A percentile compares a stretch with the other conserved stretches of the same genome.
These are phyloP conservation scores for Lytechinus pictus DNA, from an alignment of 35 echinoderm and acorn worm species.

Conservation along the genomic window DNA sequence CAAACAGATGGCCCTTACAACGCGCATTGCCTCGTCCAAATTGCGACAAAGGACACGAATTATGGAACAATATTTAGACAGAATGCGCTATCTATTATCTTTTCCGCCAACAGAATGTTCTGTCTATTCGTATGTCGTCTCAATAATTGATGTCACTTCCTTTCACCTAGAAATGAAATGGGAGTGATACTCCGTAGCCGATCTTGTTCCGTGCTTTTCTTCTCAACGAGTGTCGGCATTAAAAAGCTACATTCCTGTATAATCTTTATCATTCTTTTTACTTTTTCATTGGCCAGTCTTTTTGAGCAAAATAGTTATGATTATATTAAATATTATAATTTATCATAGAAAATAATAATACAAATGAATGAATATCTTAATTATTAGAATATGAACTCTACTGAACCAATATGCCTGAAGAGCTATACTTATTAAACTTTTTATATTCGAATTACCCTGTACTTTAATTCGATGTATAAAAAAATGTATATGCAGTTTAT, in stretches of 20 bases:
- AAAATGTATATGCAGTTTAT: too few species aligned
- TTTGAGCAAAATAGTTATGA: too few species aligned
- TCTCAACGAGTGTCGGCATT: not conserved
- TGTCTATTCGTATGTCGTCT: not conserved
- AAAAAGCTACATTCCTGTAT: not conserved
- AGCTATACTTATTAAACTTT: too few species aligned
- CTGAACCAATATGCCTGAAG: too few species aligned
- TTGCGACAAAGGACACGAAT: slow-evolving; percentile 16
- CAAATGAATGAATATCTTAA: too few species aligned
- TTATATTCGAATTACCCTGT: too few species aligned
- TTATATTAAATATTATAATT: too few species aligned
- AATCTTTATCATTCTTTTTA: too few species aligned
- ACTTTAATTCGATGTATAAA: too few species aligned
- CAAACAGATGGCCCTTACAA: not conserved
- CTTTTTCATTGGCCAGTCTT: too few species aligned
- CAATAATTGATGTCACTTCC: not conserved
- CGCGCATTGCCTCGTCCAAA: not conserved
- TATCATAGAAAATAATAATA: too few species aligned
- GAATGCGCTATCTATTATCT: slow-evolving; percentile 3
- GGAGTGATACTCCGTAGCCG: not conserved
- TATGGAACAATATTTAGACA: slow-evolving; percentile 13
- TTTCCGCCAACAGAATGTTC: not conserved
- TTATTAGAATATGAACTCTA: too few species aligned
- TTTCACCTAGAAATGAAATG: not conserved
- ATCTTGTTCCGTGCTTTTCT: not conserved